Base-by-base conservation (phyloP, 30 jellyfish, hydroid and myxozoan genomes). In the Catostylus mosaicus region DNA sequence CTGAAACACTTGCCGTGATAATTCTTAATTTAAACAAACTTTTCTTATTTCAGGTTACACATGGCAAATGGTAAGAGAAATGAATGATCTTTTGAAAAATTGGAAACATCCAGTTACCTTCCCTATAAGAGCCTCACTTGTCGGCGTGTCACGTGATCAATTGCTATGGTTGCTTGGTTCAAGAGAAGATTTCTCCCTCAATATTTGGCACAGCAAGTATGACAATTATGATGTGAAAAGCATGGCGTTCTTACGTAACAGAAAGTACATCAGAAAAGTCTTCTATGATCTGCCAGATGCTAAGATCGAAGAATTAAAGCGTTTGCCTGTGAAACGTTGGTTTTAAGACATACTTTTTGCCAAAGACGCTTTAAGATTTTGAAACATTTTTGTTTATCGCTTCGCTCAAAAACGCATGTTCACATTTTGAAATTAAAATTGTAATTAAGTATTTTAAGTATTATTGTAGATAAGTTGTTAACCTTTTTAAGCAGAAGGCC, bases 71-170 rank as follows among this genome's bases (percentile, higher is more conserved):
- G 99, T 88, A 12, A 46, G 45, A 24, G 95, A 88, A 24, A 94
- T 94, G 97, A 46, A 76, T 35, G 20, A 32, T 0, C 48, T 78
- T 19, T 33, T 87, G 51, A 77, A 35, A 35, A 36, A 88, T 56
- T 71, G 75, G 30, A 36, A 35, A 24, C 87, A 87, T 12, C 56
- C 76, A 19, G 92, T 94, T 18, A 88, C 99, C 19, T 94, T 94
- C 48, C 99, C 99, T 1, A 89, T 94, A 0, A 90, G 99, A 36
- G 99, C 99, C 1, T 94, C 99, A 48, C 91, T 94, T 23, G 96
- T 72, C 35, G 75, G 77, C 0, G 20, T 7, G 34, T 87, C 97
- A 40, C 50, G 38, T 46, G 88, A 68, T 20, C 99, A 88, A 73
- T 77, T 94, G 23, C 83, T 75, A 1, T 88, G 97, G 97, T 84